These are phyloP conservation scores for Vesta saturnalis DNA, from an alignment of 2,888 invertebrate species.

Conservation along the genomic window DNA sequence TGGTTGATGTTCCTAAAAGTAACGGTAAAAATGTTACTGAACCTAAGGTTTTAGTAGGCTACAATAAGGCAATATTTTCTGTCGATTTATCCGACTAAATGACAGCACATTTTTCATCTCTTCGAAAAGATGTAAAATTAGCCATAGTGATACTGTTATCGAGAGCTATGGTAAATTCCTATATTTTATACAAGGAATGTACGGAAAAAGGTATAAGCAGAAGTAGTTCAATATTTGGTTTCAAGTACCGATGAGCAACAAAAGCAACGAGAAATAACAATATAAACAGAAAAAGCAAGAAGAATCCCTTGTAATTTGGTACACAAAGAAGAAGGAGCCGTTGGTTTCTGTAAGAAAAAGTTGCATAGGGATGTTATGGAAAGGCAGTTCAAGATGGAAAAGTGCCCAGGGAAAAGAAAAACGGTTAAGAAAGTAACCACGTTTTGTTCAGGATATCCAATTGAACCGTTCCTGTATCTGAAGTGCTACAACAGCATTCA, in stretches of 20 bases:
- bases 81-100: background rate
- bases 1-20: background rate
- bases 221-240: background rate
- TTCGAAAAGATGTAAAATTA: background rate
- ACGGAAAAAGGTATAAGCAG: background rate
- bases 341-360: background rate
- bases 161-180: background rate
- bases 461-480: too few species aligned
- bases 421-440: too few species aligned
- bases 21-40: background rate
- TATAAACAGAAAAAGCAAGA: background rate
- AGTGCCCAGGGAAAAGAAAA: too few species aligned
- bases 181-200: background rate
- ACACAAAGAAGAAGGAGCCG: background rate
- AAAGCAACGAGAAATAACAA: background rate
- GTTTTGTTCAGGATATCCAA: too few species aligned
- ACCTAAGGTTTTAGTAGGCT: background rate
- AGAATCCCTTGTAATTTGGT: background rate
- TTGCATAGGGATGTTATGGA: background rate
- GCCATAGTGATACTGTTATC: background rate
- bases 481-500: too few species aligned
- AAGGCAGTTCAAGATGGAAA: background rate
- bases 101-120: background rate
- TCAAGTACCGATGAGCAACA: background rate
- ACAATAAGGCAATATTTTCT: background rate